A percentile compares a stretch with the other conserved stretches of the same genome.
Conservation (phyloP, 53 echinoderm and acorn worm genomes). For the Echinarachnius parma region DNA sequence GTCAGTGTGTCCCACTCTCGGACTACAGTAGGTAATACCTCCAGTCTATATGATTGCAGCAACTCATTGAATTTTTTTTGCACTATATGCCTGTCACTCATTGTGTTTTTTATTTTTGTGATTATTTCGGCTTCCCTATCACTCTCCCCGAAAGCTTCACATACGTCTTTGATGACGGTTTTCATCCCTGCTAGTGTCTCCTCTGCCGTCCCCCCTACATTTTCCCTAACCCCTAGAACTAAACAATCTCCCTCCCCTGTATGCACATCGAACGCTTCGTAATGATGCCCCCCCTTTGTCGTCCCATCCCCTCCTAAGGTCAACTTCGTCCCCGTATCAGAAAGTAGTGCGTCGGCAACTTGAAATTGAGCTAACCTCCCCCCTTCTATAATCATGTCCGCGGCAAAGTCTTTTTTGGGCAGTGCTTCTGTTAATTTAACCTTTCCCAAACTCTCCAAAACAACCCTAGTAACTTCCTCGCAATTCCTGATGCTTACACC, state of each 20-base stretch:
- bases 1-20: slow-evolving; percentile 27
- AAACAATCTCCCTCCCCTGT: not conserved
- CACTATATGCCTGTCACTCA: slow-evolving; percentile 33
- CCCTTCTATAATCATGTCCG: not conserved
- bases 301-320: slow-evolving; percentile 22
- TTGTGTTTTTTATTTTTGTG: slow-evolving; percentile 41
- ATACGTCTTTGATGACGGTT: not conserved
- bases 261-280: not conserved
- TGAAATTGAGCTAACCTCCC: not conserved
- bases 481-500: slow-evolving; percentile 1
- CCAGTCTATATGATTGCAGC: slow-evolving; percentile 38
- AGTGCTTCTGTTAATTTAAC: not conserved
- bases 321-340: not conserved
- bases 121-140: slow-evolving; percentile 1
- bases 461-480: not conserved
- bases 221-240: slow-evolving; percentile 4
- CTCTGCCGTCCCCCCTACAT: slow-evolving; percentile 12
- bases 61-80: slow-evolving; percentile 54
- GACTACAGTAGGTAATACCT: slow-evolving; percentile 22
- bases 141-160: not conserved
- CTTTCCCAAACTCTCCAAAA: not conserved
- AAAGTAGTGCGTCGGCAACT: not conserved
- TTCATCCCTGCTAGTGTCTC: not conserved
- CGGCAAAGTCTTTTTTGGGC: not conserved
- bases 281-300: slow-evolving; percentile 29